These are phyloP conservation scores for Chymomyza fuscimana DNA, from an alignment of 2,888 invertebrate species.

Conservation along the genomic window DNA sequence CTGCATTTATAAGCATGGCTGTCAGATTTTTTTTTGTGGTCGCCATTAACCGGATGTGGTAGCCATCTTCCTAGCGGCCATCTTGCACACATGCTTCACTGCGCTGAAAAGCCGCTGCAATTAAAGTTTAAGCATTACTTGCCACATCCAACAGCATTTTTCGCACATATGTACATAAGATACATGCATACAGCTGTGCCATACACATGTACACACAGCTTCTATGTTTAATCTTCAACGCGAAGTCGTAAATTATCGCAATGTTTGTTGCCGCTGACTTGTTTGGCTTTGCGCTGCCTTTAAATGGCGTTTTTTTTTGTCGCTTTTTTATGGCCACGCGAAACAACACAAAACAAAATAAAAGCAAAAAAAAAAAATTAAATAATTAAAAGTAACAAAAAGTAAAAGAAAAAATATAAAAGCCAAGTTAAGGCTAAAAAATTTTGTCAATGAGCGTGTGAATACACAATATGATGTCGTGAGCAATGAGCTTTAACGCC, in stretches of 20 bases:
- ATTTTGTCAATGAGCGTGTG: slow-evolving; percentile 6
- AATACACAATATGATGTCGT: background rate
- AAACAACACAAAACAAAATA: slow-evolving; percentile 20
- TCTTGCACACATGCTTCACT: background rate
- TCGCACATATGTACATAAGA: background rate
- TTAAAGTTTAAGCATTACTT: background rate
- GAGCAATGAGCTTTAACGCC: background rate
- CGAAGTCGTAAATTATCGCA: background rate
- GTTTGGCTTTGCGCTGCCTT: background rate
- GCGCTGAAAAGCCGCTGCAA: background rate
- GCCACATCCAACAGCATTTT: background rate
- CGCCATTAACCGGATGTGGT: background rate
- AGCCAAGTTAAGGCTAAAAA: background rate
- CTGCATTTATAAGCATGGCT: background rate
- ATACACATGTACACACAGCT: background rate
- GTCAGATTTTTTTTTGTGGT: background rate
- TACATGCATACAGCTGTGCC: no score
- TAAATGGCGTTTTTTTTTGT: background rate
- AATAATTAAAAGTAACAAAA: slow-evolving; percentile 31
- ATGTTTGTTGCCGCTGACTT: background rate
- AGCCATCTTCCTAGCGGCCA: background rate
- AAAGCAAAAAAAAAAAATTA: slow-evolving; percentile 21
- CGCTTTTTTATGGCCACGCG: slow-evolving; percentile 20
- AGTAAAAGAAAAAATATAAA: background rate
- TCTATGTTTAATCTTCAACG: background rate